phyloP scores from a whole-genome alignment of 1,140 invertebrate genomes.

The Samia ricini region DNA sequence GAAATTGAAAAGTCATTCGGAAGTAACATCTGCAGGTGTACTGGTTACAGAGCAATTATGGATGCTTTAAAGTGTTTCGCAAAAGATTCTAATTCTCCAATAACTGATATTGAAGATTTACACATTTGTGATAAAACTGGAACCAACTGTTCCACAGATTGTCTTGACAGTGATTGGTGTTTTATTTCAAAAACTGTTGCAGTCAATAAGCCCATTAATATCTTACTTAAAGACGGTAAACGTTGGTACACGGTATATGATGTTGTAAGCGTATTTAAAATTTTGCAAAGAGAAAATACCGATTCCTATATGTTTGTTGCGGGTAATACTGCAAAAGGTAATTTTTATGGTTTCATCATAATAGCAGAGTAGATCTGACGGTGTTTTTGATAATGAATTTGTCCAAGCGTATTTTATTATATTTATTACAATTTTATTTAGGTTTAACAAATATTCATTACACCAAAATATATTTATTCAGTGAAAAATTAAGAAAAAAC shows the following conservation, averaged over 20 bases:
- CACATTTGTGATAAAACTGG: slow-evolving; percentile 40
- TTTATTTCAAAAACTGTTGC: slow-evolving; percentile 33
- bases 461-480: no score
- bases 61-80: slow-evolving; percentile 86
- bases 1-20: slow-evolving; percentile 84
- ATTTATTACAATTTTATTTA: no score
- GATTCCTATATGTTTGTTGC: slow-evolving; percentile 75
- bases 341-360: no score
- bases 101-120: slow-evolving; percentile 55
- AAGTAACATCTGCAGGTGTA: slow-evolving; percentile 89
- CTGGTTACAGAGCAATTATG: slow-evolving; percentile 89
- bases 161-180: slow-evolving; percentile 35
- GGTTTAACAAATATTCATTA: no score
- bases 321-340: slow-evolving; percentile 77
- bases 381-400: no score
- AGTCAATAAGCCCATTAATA: no score
- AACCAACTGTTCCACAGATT: slow-evolving; percentile 42
- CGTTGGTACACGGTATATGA: slow-evolving; percentile 44
- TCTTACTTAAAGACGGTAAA: slow-evolving; percentile 41
- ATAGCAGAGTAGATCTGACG: no score
- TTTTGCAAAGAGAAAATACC: slow-evolving; percentile 32
- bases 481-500: no score
- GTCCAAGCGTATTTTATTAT: no score
- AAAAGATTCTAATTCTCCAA: slow-evolving; percentile 27
- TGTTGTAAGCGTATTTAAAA: slow-evolving; percentile 40